Base-by-base conservation (phyloP, 2,888 invertebrate species). In the Apodemia duryi region DNA sequence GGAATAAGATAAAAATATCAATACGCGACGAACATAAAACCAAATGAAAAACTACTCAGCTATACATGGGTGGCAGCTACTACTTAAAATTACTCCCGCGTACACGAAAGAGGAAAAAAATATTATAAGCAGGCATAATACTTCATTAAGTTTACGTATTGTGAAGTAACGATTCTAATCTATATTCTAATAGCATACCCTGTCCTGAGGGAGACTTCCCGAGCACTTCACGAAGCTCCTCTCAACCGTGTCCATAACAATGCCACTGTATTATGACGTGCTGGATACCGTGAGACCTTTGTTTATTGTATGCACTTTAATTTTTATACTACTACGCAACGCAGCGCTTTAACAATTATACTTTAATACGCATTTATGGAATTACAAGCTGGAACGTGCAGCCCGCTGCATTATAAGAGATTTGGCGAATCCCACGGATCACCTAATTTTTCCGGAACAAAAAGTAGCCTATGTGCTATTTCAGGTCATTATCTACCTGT, bases 241-340 rank as follows among this genome's bases (percentile, higher is more conserved):
- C 75, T 80, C 78, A 74, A 81, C 76, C 90, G 82, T 87, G 84
- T 78, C 88, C 79, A 80, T 82, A 77, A 88, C 86, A 88, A 87
- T 86, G 81, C 84, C 80, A 79, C 81, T 80, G 84, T 84, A 85
- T 84, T 83, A 85, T 81, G 80, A 80, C 75, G 78, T 79, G 81
- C 81, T 81, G 83, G 81, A 81, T 81, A 83, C 74, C 88, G 88
- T 88, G 89, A 79, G 89, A 89, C 76, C 74, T 72, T 71, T 70
- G 75, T 74, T 78, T 80, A 81, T 83, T 84, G 81, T 80, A 75
- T 73, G 72, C 72, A 71, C 73, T 71, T 73, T 75, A 72, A 76
- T 71, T 69, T 72, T 70, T 69, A 71, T 72, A 65, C 49, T 38
- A 61, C 51, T 61, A 65, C 64, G 61, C 32, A 60, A 60, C 57